These are phyloP conservation scores for Gastrophysa polygoni DNA, from an alignment of 2,888 invertebrate genomes.

Conservation along the genomic window DNA sequence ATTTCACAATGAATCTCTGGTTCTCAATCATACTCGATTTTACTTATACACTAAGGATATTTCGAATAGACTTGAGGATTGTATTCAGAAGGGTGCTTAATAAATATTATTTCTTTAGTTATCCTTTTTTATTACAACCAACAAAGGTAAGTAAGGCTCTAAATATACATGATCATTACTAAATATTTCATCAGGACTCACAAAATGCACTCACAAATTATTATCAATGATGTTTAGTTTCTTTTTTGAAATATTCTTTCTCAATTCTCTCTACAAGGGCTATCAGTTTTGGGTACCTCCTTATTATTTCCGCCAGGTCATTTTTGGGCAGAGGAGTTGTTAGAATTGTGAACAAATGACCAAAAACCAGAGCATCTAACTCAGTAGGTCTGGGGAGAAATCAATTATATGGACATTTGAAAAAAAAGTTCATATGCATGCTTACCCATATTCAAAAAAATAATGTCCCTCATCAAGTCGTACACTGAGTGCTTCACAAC, in stretches of 20 bases:
- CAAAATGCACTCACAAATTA: neutral
- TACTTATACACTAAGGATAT: conserved; percentile 1
- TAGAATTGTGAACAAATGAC: conserved; percentile 93
- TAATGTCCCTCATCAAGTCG: conserved; percentile 79
- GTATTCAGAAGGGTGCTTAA: conserved; percentile 24
- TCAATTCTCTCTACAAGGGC: conserved; percentile 85
- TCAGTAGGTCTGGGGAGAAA: conserved; percentile 81
- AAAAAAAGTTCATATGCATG: conserved; percentile 40
- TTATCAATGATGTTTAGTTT: conserved; percentile 29
- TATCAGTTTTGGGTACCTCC: conserved; percentile 77
- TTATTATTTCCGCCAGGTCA: conserved; percentile 79
- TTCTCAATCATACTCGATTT: conserved; percentile 37
- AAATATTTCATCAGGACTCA: neutral
- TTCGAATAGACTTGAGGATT: conserved; percentile 3
- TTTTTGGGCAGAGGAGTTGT: conserved; percentile 88
- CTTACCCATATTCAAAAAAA: conserved; percentile 81
- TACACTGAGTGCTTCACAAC: conserved; percentile 86
- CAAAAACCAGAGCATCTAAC: conserved; percentile 94
- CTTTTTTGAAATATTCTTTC: conserved; percentile 73
- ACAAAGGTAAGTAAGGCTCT: neutral
- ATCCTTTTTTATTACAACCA: neutral
- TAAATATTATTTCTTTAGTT: conserved; percentile 4
- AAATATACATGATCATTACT: neutral
- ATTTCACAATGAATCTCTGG: conserved; percentile 51
- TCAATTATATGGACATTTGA: neutral